These are phyloP conservation scores for Panagrolaimus sp. DNA, from an alignment of 1,140 invertebrate genomes.

Conservation along the genomic window DNA sequence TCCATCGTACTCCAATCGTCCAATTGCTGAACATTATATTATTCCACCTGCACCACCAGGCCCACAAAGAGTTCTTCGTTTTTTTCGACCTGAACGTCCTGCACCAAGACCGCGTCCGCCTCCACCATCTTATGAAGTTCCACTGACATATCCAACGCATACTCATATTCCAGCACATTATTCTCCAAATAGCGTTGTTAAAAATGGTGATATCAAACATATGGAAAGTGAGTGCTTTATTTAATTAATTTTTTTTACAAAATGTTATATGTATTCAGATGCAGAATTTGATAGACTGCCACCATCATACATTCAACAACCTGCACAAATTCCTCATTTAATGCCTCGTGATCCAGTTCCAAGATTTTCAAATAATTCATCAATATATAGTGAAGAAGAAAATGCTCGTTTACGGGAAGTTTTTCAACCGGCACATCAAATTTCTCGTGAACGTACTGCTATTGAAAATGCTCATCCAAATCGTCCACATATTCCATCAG, in stretches of 20 bases:
- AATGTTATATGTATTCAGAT: background rate
- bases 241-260: background rate
- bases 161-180: background rate
- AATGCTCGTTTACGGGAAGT: too few species aligned
- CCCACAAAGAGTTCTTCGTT: background rate
- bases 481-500: too few species aligned
- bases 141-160: background rate
- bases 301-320: too few species aligned
- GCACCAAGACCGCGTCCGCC: background rate
- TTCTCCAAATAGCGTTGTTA: background rate
- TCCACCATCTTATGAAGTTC: background rate
- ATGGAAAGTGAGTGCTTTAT: background rate
- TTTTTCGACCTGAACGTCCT: background rate
- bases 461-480: too few species aligned
- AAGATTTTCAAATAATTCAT: too few species aligned
- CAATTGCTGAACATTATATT: background rate
- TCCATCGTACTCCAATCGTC: background rate
- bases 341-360: too few species aligned
- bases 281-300: too few species aligned
- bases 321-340: too few species aligned
- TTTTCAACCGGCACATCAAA: background rate
- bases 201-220: background rate
- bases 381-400: too few species aligned
- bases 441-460: too few species aligned
- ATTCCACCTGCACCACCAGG: background rate